Percentiles rank a stretch among this genome's conserved stretches.
Evolutionary conservation across 2,888 invertebrate species (phyloP).

Genomic region (Psococerastis gibbosa): DNA sequence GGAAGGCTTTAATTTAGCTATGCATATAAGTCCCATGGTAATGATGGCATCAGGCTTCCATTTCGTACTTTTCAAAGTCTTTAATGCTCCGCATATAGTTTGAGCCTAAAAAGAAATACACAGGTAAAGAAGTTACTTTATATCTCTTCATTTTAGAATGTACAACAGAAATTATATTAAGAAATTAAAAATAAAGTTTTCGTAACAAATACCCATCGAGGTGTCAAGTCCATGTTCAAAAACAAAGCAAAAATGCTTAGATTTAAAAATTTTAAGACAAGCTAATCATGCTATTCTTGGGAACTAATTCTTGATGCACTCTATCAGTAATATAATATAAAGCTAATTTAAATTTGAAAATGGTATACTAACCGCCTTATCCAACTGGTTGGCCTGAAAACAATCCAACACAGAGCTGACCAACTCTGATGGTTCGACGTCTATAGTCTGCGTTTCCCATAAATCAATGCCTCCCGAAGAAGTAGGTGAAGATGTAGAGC

Average conservation of each 20-base stretch:
- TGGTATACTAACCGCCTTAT: conserved; percentile 54
- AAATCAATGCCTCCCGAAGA: conserved; percentile 27
- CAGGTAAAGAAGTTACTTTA: no score
- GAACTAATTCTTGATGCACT: no score
- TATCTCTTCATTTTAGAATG: no score
- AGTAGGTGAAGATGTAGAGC: conserved; percentile 22
- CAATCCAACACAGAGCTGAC: conserved; percentile 56
- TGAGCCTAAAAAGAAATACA: conserved; percentile 33
- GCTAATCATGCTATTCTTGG: no score
- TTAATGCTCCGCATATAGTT: conserved; percentile 74
- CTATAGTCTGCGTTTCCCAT: conserved; percentile 55
- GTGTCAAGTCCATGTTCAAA: no score
- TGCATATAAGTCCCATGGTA: conserved; percentile 57
- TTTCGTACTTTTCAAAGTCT: conserved; percentile 52
- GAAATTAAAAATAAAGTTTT: neutral
- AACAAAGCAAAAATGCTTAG: no score
- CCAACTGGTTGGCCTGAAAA: conserved; percentile 58
- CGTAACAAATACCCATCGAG: no score
- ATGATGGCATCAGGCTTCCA: conserved; percentile 63
- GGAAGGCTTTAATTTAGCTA: conserved; percentile 60
- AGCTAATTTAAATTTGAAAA: no score
- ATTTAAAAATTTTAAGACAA: no score
- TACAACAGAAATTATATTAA: conserved; percentile 1
- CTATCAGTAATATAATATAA: no score
- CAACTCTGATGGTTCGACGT: conserved; percentile 62